Conservation (phyloP, 2,888 invertebrate species). For the Myopa tessellatipennis region DNA sequence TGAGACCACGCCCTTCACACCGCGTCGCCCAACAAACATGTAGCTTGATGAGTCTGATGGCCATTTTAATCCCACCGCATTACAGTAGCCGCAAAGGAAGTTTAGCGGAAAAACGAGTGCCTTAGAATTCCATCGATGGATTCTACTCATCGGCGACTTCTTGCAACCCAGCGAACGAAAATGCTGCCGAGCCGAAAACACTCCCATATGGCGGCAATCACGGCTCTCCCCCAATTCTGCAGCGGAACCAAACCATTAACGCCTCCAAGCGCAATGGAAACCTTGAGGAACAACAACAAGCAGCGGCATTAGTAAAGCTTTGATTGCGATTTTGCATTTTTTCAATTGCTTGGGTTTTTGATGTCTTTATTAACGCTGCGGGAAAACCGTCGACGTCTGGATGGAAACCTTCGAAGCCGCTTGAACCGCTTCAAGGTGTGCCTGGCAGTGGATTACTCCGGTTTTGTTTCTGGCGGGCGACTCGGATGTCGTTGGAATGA, state of each 20-base stretch:
- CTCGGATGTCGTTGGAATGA: not conserved
- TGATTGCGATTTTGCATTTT: slow-evolving; percentile 4
- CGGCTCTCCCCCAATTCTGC: not conserved
- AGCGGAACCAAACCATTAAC: slow-evolving; percentile 34
- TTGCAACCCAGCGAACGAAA: too few species aligned
- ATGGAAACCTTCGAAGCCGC: not conserved
- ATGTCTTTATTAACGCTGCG: slow-evolving; percentile 20
- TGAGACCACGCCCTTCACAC: too few species aligned
- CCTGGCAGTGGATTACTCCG: not conserved
- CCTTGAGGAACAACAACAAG: not conserved
- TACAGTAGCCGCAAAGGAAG: too few species aligned
- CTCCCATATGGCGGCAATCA: not conserved
- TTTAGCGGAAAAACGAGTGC: too few species aligned
- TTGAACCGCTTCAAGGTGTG: slow-evolving; percentile 18
- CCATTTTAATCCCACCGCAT: too few species aligned
- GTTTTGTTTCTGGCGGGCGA: not conserved
- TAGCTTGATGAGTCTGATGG: too few species aligned
- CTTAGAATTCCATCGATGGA: too few species aligned
- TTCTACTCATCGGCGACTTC: too few species aligned
- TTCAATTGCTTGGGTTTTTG: not conserved
- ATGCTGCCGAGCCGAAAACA: too few species aligned
- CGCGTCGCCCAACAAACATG: too few species aligned
- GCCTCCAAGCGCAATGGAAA: not conserved
- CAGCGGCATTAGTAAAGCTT: not conserved
- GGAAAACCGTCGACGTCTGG: not conserved